Base-by-base conservation (phyloP, 2,888 invertebrate genomes). In the Erebia aethiops region DNA sequence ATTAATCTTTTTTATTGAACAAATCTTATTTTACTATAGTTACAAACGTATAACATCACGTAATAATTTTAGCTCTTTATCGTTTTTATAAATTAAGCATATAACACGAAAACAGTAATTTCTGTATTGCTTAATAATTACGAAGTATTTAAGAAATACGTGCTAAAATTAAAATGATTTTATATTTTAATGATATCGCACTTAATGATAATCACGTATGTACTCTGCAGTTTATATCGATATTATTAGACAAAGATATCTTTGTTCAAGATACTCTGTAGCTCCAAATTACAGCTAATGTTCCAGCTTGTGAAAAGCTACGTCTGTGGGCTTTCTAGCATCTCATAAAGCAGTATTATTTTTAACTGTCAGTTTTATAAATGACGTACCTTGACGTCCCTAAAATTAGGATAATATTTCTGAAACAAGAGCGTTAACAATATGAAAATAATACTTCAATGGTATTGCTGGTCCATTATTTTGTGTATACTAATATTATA, bases 41-140 rank as follows among this genome's bases (percentile, higher is more conserved):
- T n/a, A 41, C 10, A 41, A 35, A 18, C 35, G 4, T 18, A 13
- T 68, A n/a, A 62, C 56, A 18, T 56, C 65, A 54, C 52, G 64
- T 41, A 52, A 7, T 11, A 41, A 43, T 35, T 61, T 43, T n/a
- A 41, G 13, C 7, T 64, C 18, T 14, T 65, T 56, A 56, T 56
- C 43, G 21, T 56, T 64, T 26, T 52, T 35, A 16, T 65, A 18
- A 43, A 56, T 35, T 54, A 41, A 18, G 43, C 2, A 21, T 1
- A 9, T 43, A 65, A 43, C 56, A 65, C 65, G 65, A 43, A 65
- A 56, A 26, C 64, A 54, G 14, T 35, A 21, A 54, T 52, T 35
- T 9, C n/a, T 65, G 41, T 18, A 65, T 16, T 65, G 16, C 8
- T 43, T 8, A 41, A 56, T 65, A 43, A 54, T 54, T 65, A 56